Percentiles rank a stretch among this genome's conserved stretches.
Evolutionary conservation across 2,797 vertebrate species (phyloP).

Genomic region (Micromesistius poutassou): DNA sequence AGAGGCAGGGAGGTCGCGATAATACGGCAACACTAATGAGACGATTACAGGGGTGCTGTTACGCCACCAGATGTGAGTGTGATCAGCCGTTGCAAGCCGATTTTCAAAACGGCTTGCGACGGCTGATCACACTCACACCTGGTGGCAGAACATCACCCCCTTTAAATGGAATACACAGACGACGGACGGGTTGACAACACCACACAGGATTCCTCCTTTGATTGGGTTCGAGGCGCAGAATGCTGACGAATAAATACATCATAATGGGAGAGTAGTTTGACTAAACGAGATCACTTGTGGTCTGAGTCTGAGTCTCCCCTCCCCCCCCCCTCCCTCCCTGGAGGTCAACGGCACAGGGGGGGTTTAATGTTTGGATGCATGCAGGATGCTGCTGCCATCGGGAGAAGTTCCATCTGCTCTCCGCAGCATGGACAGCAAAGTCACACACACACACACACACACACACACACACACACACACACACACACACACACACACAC

Average conservation of each 20-base stretch:
- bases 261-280: background rate
- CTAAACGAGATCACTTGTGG: background rate
- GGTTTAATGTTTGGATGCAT: constrained; percentile 27
- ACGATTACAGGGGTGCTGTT: no score
- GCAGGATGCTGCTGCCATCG: constrained; percentile 64
- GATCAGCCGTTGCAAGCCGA: no score
- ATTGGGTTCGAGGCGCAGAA: background rate
- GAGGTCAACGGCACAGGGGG: constrained; percentile 59
- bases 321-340: constrained; percentile 20
- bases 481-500: constrained; percentile 21
- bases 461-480: constrained; percentile 23
- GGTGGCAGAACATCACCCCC: no score
- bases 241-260: background rate
- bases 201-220: background rate
- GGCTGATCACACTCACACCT: no score
- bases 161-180: background rate
- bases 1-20: background rate
- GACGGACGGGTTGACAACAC: constrained; percentile 26
- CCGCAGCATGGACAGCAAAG: constrained; percentile 28
- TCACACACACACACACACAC: constrained; percentile 11
- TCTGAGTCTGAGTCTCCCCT: constrained; percentile 19
- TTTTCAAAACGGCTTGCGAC: no score
- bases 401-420: constrained; percentile 65
- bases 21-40: constrained; percentile 17
- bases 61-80: no score